A percentile compares a stretch with the other conserved stretches of the same genome.
These are phyloP conservation scores for Thymelicus lineola DNA, from an alignment of 2,888 invertebrate genomes.

Conservation along the genomic window DNA sequence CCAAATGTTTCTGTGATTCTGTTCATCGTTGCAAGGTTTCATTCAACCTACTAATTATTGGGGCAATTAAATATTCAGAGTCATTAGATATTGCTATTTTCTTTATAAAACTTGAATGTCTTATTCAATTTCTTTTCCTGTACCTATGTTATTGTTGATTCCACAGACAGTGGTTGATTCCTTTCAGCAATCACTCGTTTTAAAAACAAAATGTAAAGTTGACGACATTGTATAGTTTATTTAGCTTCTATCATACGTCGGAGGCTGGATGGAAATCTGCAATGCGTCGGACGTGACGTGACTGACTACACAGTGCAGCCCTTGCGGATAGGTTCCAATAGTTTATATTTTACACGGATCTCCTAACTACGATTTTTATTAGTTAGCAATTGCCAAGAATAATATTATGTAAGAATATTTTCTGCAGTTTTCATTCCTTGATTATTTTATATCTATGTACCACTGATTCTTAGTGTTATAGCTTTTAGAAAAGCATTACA, in stretches of 20 bases:
- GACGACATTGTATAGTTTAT: background rate
- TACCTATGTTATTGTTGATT: too few species aligned
- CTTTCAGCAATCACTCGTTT: too few species aligned
- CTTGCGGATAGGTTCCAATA: conserved; percentile 18
- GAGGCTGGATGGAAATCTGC: conserved; percentile 30
- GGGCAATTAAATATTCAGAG: background rate
- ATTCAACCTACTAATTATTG: background rate
- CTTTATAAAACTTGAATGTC: background rate
- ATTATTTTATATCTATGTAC: too few species aligned
- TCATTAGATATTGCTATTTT: background rate
- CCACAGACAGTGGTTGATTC: too few species aligned
- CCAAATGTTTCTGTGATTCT: conserved; percentile 1
- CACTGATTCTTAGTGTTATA: too few species aligned
- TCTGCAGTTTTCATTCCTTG: too few species aligned
- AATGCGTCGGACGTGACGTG: conserved; percentile 32
- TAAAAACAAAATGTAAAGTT: too few species aligned
- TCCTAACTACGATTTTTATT: too few species aligned
- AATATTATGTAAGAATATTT: too few species aligned
- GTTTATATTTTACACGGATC: background rate
- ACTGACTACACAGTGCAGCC: background rate
- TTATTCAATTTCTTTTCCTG: too few species aligned
- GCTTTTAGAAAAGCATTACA: background rate
- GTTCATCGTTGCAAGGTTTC: background rate
- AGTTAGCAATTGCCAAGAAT: too few species aligned
- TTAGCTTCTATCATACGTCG: background rate